A percentile compares a stretch with the other conserved stretches of the same genome.
phyloP scores from a whole-genome alignment of 2,113 vertebrate species.

The Todiramphus chloris region DNA sequence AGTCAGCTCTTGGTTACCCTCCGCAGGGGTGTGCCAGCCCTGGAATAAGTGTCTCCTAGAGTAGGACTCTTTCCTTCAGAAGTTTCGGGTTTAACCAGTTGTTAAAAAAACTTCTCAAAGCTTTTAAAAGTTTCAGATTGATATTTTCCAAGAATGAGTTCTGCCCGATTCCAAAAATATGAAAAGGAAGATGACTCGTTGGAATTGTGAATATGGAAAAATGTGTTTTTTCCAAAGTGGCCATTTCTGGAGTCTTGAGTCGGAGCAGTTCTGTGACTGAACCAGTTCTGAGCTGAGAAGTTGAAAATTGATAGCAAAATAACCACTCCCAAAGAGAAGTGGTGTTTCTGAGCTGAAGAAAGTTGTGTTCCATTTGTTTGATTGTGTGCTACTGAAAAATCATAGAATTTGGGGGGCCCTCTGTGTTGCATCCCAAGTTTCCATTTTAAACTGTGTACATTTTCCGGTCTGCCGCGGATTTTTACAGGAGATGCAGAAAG shows the following conservation, averaged over 20 bases:
- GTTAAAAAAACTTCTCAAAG: neutral
- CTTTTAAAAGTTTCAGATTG: neutral
- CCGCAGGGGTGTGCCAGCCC: accelerated
- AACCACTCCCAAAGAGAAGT: neutral
- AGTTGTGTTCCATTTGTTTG: neutral
- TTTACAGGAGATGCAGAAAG: neutral
- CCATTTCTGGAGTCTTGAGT: neutral
- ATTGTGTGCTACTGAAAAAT: neutral
- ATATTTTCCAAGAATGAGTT: neutral
- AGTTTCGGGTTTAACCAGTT: neutral
- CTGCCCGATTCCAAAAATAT: neutral
- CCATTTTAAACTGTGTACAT: neutral
- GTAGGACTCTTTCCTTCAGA: neutral
- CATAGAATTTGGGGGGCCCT: neutral
- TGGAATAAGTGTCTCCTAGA: neutral
- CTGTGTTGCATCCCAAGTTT: neutral
- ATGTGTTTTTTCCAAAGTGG: neutral
- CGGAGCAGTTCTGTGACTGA: neutral
- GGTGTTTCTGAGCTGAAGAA: neutral
- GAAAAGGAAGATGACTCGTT: neutral
- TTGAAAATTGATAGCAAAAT: neutral
- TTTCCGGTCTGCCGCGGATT: neutral
- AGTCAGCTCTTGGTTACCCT: neutral
- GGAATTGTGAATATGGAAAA: neutral
- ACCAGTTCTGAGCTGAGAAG: neutral